Evolutionary conservation across 2,888 invertebrate species (phyloP), one percentile per base, ranked within the genome.

Genomic region (Drosophila affinis): DNA sequence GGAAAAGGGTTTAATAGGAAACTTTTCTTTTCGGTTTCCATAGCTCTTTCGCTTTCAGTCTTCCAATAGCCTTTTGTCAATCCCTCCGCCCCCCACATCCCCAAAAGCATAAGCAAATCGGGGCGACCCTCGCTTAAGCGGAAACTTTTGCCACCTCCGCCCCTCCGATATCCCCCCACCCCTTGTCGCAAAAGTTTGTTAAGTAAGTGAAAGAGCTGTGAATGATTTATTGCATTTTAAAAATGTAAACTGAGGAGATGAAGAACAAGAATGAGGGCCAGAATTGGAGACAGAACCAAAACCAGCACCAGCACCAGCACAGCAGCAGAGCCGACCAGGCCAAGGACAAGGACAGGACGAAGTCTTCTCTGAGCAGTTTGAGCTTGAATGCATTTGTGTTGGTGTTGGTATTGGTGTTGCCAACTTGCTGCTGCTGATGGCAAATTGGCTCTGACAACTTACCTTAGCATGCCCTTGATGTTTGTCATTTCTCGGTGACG

Each of bases 131-230:
- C 46, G 21, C 44, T n/a, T 32, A 21, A 62, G 76, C 68, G 62
- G 59, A 82, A 81, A 86, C 52, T 81, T 81, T 72, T 55, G 64
- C 71, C 85, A 85, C 62, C 60, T 71, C n/a, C 6, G 14, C 39
- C 21, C 34, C 10, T 1, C 27, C 29, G 12, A 3, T 12, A 3
- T n/a, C n/a, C 21, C n/a, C 29, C 57, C 21, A 29, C 29, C 47
- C 71, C 64, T 57, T 79, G 81, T 72, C 79, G 83, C 78, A 73
- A 85, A 85, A 85, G 88, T 88, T 85, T 87, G 87, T 88, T 83
- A 88, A 85, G 87, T 85, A 85, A 88, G 85, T 85, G 81, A 88
- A 88, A 88, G 84, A 84, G 88, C 85, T 85, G 87, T 85, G 84
- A 85, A 85, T 85, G 85, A 85, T 85, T 88, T 85, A 85, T 88